Evolutionary conservation across 1,140 invertebrate genomes (phyloP), one percentile per base, ranked within the genome.

Genomic region (Homalodisca vitripennis): DNA sequence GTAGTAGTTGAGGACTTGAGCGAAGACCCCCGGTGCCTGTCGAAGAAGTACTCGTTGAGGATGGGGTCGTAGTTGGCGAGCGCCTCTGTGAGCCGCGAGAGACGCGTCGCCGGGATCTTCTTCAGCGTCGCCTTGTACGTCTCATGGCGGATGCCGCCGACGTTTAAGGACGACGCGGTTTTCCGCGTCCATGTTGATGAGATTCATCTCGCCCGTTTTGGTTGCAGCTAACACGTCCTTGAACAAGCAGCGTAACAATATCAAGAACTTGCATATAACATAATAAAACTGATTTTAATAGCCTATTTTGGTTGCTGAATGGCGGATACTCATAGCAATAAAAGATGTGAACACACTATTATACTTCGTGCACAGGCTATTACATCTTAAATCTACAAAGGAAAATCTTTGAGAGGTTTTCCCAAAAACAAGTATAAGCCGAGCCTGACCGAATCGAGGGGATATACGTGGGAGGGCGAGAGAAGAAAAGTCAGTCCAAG

Each of bases 11-110:
- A 94, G 87, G 72, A 95, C 92, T 84, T 92, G 95, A 57, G 94
- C 96, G 81, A 99, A 99, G 71, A 99, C 97, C 2, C 95, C 96
- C 0, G 97, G 84, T 99, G 97, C 72, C 97, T 82, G 82, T 99
- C 97, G 82, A 99, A 99, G 87, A 98, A 99, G 85, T 98, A 99
- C 82, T 99, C 97, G 82, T 98, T 98, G 72, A 98, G 84, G 74
- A 97, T 90, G 14, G 94, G 94, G 83, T 98, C 95, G 81, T 98
- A 98, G 81, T 98, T 98, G 74, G 91, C 93, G 70, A 97, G 82
- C 24, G 90, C 90, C 80, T 96, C 93, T 6, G 94, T 97, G 51
- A 97, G 84, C 62, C 93, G 82, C 24, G 93, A 96, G 64, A 97
- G 83, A 70, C 95, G 81, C 1, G 95, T 97, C 41, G 94, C 95